Conservation (phyloP, 2,888 invertebrate species). For the Chouioia cunea region DNA sequence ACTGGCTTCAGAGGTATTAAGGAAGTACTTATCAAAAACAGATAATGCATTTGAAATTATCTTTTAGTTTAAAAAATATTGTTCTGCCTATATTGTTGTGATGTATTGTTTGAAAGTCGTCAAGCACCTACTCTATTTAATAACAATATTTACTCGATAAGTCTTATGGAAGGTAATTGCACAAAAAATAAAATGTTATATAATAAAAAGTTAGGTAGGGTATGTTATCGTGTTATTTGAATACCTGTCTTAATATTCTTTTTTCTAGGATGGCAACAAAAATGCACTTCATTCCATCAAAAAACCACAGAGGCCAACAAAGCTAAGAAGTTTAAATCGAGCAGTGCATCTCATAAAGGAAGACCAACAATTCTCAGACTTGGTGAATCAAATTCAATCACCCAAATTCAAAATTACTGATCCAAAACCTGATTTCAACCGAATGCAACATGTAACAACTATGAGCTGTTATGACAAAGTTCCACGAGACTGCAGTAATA, state of each 20-base stretch:
- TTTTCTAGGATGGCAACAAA: constrained; percentile 22
- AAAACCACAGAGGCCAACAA: constrained; percentile 11
- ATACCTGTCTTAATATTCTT: constrained; percentile 4
- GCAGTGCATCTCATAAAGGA: constrained; percentile 9
- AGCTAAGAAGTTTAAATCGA: constrained; percentile 15
- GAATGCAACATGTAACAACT: constrained; percentile 49
- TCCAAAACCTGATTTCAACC: constrained; percentile 50
- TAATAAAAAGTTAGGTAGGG: no score
- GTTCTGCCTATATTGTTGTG: no score
- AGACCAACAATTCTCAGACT: constrained; percentile 23
- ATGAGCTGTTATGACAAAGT: constrained; percentile 53
- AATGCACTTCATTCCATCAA: constrained; percentile 38
- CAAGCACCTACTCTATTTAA: no score
- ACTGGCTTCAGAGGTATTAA: not conserved
- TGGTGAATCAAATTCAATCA: constrained; percentile 50
- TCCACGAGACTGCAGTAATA: constrained; percentile 48
- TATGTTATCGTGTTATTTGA: no score
- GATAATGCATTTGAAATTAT: no score
- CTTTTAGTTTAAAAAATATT: no score
- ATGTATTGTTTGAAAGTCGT: no score
- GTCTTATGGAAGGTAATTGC: no score
- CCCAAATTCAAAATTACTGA: constrained; percentile 54
- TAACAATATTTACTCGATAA: no score
- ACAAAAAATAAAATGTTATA: constrained; percentile 5
- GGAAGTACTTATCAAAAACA: not conserved